A percentile compares a stretch with the other conserved stretches of the same genome.
Evolutionary conservation across 2,888 invertebrate genomes (phyloP).

Genomic region (Pristionchus arcanus): DNA sequence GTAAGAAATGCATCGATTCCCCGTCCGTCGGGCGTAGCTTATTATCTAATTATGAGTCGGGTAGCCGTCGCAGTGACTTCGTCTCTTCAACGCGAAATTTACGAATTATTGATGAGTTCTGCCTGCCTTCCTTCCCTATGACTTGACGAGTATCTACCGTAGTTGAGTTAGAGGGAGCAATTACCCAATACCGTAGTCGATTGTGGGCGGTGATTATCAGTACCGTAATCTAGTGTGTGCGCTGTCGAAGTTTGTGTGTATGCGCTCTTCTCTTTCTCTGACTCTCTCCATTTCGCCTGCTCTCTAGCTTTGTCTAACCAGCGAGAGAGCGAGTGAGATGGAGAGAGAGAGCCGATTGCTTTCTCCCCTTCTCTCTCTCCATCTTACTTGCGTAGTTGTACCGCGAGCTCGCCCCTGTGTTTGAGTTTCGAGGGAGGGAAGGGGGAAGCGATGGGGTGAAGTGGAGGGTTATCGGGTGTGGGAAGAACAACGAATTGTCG

Average conservation of each 20-base stretch:
- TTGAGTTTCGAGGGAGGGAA: slow-evolving; percentile 41
- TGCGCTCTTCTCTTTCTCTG: neutral
- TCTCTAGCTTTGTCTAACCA: neutral
- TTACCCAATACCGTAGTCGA: neutral
- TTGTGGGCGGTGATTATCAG: slow-evolving; percentile 22
- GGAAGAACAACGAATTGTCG: neutral
- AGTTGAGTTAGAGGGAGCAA: neutral
- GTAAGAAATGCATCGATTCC: neutral
- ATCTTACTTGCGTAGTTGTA: slow-evolving; percentile 33
- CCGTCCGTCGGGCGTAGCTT: neutral
- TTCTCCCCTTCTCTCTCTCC: neutral
- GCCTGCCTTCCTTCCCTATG: neutral
- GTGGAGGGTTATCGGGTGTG: neutral
- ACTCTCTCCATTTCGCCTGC: neutral
- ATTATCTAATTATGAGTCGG: slow-evolving; percentile 46
- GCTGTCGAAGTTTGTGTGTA: neutral
- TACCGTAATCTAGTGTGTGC: slow-evolving; percentile 17
- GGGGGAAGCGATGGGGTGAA: slow-evolving; percentile 44
- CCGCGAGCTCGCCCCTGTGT: slow-evolving; percentile 40
- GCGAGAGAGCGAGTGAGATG: neutral
- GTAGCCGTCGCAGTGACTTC: neutral
- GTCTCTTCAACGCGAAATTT: neutral
- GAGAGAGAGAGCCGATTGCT: neutral
- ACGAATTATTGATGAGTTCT: slow-evolving; percentile 4
- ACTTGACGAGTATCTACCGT: slow-evolving; percentile 20